Evolutionary conservation across 2,113 vertebrate species (phyloP).

Genomic region (Anoplopoma fimbria): DNA sequence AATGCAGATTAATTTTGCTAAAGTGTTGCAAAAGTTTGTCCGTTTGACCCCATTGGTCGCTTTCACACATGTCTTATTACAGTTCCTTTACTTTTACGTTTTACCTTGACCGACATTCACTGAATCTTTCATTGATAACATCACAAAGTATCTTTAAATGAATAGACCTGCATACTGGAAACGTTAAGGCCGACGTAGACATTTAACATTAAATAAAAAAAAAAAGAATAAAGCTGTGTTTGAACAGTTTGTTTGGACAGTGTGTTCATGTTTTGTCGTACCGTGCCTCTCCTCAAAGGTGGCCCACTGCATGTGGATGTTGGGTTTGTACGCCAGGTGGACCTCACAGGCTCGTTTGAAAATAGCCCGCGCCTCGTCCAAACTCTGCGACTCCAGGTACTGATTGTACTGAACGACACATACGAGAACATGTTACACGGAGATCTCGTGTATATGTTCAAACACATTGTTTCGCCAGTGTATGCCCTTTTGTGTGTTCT

Average conservation of each 20-base stretch:
- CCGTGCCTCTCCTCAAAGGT: slow-evolving; percentile 90
- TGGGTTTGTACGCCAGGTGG: slow-evolving; percentile 86
- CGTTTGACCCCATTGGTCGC: background rate
- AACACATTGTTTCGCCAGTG: no score
- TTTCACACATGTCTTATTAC: background rate
- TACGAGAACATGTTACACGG: slow-evolving; percentile 12
- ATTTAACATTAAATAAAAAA: background rate
- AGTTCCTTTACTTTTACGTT: background rate
- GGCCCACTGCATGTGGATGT: slow-evolving; percentile 88
- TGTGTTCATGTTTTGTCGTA: slow-evolving; percentile 55
- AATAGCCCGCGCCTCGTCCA: slow-evolving; percentile 81
- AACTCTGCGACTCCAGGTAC: slow-evolving; percentile 85
- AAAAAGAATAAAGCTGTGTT: background rate
- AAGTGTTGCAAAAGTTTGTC: background rate
- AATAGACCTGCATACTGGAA: background rate
- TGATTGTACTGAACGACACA: slow-evolving; percentile 81
- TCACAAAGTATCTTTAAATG: background rate
- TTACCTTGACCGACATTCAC: background rate
- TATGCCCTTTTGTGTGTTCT: background rate
- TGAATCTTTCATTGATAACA: background rate
- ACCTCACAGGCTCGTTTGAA: slow-evolving; percentile 87
- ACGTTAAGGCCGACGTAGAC: background rate
- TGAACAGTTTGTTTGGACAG: background rate
- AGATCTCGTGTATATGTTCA: background rate
- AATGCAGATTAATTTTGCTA: background rate